Evolutionary conservation across 2,888 invertebrate species (phyloP), one percentile per base, ranked within the genome.

Genomic region (Trachelus stipa): DNA sequence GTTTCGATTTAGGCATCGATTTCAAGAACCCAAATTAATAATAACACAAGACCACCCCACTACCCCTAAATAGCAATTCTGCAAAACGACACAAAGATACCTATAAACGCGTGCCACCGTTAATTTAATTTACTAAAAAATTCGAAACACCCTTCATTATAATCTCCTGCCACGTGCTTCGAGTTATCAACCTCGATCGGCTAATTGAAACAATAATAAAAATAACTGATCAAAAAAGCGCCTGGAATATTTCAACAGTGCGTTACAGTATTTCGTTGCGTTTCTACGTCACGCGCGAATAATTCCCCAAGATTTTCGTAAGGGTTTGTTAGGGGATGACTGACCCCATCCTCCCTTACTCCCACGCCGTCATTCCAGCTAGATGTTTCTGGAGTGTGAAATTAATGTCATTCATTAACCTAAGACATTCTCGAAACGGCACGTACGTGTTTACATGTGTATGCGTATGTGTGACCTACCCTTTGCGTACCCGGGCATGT

Each of bases 151-250:
- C 23, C 40, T 23, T 56, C 6, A 56, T 56, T 23, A 9, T 23
- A 56, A 56, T 56, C 40, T 0, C 23, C 9, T 4, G 40, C 40
- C 15, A 15, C 40, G 40, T 56, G 40, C 23, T 56, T 56, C 9
- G 31, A 30, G 3, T 33, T 71, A 31, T 71, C n/a, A 30, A 30
- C 12, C 2, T 3, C 71, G 9, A 31, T 71, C 73, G 76, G 79
- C 83, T 87, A 85, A 86, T 87, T 86, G 85, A 85, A 86, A 84
- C 83, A 78, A 83, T 83, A 84, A 85, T 86, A 85, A 82, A 84
- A 81, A 77, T 74, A 71, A 75, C 12, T 12, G n/a, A 31, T 23
- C 40, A 68, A 33, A 75, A n/a, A 6, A 33, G 23, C 37, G 34
- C 1, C 23, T 56, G 6, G 40, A 56, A 23, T 23, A 2, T 15